Evolutionary conservation across 2,888 invertebrate genomes (phyloP).

Genomic region (Tetheella fluctuosa): DNA sequence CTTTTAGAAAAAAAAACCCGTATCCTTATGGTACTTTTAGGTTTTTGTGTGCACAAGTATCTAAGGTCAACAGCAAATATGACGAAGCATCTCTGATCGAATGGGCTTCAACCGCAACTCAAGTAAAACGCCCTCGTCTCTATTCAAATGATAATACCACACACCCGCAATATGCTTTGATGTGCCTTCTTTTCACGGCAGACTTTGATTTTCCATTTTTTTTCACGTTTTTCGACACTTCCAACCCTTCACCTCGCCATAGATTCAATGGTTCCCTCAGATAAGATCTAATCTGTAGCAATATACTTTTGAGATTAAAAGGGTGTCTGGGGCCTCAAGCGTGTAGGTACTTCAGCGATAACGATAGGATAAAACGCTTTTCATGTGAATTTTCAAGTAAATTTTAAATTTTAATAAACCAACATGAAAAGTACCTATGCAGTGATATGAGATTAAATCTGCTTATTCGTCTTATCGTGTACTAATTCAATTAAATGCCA

Average conservation of each 20-base stretch:
- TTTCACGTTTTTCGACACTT: constrained; percentile 65
- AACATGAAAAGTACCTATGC: not conserved
- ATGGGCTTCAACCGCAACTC: not conserved
- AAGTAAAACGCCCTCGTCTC: not conserved
- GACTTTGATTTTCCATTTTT: constrained; percentile 61
- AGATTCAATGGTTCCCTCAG: constrained; percentile 71
- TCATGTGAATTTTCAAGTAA: constrained; percentile 9
- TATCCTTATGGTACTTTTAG: no score
- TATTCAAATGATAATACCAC: constrained; percentile 10
- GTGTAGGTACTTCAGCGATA: constrained; percentile 38
- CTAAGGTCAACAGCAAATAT: not conserved
- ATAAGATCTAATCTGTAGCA: constrained; percentile 77
- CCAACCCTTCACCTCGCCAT: constrained; percentile 57
- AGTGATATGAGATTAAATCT: not conserved
- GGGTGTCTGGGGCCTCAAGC: constrained; percentile 76
- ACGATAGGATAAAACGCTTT: constrained; percentile 26
- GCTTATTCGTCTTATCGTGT: no score
- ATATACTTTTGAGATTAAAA: constrained; percentile 78
- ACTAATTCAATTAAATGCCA: no score
- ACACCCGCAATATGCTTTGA: constrained; percentile 28
- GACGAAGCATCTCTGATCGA: not conserved
- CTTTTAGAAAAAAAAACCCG: no score
- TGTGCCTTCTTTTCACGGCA: constrained; percentile 46
- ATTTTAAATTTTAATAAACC: not conserved
- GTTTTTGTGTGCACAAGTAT: no score